A percentile compares a stretch with the other conserved stretches of the same genome.
Evolutionary conservation across 2,797 vertebrate species (phyloP).

Genomic region (Phalanger gymnotis): DNA sequence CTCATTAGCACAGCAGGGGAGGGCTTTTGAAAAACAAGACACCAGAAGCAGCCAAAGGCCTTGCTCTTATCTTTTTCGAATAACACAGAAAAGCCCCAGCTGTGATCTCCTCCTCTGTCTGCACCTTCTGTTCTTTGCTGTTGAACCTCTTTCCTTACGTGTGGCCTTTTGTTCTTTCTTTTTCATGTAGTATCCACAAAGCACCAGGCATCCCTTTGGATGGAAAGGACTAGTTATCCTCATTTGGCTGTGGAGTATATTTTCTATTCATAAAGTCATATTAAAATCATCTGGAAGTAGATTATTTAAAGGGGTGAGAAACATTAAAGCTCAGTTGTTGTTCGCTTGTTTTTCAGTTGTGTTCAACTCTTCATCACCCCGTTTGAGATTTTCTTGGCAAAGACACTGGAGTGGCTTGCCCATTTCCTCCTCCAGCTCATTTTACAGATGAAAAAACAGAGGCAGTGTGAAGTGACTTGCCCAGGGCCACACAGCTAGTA

Average conservation of each 20-base stretch:
- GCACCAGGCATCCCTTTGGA: slow-evolving; percentile 61
- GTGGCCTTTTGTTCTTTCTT: slow-evolving; percentile 63
- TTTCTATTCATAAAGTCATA: slow-evolving; percentile 60
- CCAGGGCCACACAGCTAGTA: background rate
- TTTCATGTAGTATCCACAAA: slow-evolving; percentile 50
- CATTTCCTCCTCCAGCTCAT: background rate
- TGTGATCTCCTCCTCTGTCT: slow-evolving; percentile 52
- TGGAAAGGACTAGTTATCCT: slow-evolving; percentile 57
- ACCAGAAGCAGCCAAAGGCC: slow-evolving; percentile 56
- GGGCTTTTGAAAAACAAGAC: slow-evolving; percentile 72
- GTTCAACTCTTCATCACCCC: background rate
- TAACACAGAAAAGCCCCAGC: slow-evolving; percentile 63
- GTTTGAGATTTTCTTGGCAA: background rate
- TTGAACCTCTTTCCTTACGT: slow-evolving; percentile 59
- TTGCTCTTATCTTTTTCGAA: slow-evolving; percentile 62
- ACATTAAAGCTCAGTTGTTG: background rate
- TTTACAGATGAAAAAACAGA: background rate
- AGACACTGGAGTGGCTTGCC: background rate
- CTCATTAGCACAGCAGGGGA: slow-evolving; percentile 81
- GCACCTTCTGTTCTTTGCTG: slow-evolving; percentile 56
- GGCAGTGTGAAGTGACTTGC: background rate
- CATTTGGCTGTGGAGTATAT: slow-evolving; percentile 46
- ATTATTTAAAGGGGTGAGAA: slow-evolving; percentile 23
- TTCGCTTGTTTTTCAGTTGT: background rate
- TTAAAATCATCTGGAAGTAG: slow-evolving; percentile 23